Conservation (phyloP, 2,797 vertebrate genomes). For the Chelmon rostratus region DNA sequence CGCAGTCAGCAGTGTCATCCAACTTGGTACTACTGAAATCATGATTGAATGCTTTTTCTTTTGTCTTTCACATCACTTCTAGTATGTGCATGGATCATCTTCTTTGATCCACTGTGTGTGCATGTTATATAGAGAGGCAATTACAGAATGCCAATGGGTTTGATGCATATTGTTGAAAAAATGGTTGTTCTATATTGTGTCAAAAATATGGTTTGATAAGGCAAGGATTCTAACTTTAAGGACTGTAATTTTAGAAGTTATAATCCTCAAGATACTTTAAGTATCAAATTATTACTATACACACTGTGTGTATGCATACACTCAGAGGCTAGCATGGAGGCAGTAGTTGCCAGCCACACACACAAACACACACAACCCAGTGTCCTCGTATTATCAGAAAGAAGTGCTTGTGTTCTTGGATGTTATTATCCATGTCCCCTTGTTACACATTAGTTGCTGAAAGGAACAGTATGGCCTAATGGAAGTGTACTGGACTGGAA, state of each 20-base stretch:
- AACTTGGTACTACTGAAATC: background rate
- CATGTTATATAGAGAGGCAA: background rate
- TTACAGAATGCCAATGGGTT: background rate
- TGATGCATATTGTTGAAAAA: background rate
- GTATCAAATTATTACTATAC: background rate
- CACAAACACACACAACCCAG: constrained; percentile 17
- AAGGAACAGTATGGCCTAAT: constrained; percentile 77
- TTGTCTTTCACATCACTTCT: background rate
- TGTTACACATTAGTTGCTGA: constrained; percentile 77
- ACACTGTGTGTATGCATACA: background rate
- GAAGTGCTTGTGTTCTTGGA: constrained; percentile 60
- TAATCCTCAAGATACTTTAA: background rate
- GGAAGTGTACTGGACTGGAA: constrained; percentile 80
- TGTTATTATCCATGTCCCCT: constrained; percentile 71
- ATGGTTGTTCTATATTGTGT: background rate
- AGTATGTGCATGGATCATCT: background rate
- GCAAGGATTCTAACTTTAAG: background rate
- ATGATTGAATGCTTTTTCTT: constrained; percentile 1
- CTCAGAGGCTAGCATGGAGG: background rate
- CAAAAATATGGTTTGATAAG: background rate
- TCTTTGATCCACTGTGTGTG: background rate
- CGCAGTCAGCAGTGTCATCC: background rate
- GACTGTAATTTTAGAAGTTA: background rate
- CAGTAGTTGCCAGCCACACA: constrained; percentile 5
- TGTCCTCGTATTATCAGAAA: constrained; percentile 39